phyloP scores from a whole-genome alignment of 2,797 vertebrate genomes.

The Miichthys miiuy region DNA sequence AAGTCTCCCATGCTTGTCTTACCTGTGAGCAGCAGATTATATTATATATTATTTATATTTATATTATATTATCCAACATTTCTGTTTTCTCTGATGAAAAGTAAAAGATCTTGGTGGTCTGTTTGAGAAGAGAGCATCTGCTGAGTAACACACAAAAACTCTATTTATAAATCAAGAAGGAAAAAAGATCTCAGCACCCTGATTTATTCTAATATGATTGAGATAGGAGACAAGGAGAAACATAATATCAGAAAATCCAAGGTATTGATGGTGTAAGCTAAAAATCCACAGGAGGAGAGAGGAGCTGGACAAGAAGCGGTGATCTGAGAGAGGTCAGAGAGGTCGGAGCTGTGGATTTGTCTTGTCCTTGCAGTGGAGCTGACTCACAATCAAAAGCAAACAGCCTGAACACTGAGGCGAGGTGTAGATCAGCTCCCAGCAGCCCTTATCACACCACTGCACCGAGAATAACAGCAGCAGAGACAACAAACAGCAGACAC shows the following conservation, averaged over 20 bases:
- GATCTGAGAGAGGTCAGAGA: constrained; percentile 50
- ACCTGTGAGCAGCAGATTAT: not conserved
- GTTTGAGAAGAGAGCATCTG: no score
- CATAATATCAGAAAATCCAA: not conserved
- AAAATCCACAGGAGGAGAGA: not conserved
- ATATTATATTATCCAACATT: no score
- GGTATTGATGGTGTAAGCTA: not conserved
- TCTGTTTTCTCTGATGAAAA: not conserved
- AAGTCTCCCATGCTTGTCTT: not conserved
- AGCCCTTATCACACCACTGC: constrained; percentile 56
- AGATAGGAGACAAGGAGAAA: not conserved
- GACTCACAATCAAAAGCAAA: constrained; percentile 62
- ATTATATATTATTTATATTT: no score
- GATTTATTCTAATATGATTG: no score
- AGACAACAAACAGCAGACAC: constrained; percentile 42
- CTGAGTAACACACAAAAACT: no score
- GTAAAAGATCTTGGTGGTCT: no score
- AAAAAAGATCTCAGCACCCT: no score
- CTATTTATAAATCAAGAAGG: no score
- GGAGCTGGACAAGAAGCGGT: constrained; percentile 7
- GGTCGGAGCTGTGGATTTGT: constrained; percentile 62
- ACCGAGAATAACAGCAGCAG: constrained; percentile 47
- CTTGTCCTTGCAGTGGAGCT: constrained; percentile 42
- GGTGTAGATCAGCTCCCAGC: constrained; percentile 55
- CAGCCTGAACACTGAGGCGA: constrained; percentile 52